Base-by-base conservation (phyloP, 2,113 vertebrate species). In the Colistium nudipinnis region DNA sequence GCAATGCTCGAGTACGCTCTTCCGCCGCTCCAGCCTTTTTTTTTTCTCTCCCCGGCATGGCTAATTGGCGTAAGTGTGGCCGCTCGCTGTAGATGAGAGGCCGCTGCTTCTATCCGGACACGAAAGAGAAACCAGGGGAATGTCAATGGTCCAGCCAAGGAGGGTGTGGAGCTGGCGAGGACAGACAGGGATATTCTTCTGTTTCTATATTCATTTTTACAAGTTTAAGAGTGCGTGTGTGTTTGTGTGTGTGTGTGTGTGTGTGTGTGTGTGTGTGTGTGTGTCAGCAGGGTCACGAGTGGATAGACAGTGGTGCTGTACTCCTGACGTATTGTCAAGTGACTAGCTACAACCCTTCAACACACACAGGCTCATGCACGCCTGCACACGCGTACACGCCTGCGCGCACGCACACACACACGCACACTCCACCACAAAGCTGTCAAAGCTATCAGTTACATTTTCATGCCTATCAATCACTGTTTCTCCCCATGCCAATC, bases 401-500 rank as follows among this genome's bases (percentile, higher is more conserved):
- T 27, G 0, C 44, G 41, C 25, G 38, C 62, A 24, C 47, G 44
- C 56, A 31, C 36, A 25, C 47, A 39, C 51, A 60, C 20, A 70
- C 65, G 53, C 43, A 54, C 44, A 36, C 65, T 38, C 54, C 63
- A 65, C 44, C 62, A 66, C 62, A 74, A 51, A 79, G 62, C 85
- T 81, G 88, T 88, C 83, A 82, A 14, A 82, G 62, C 68, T 75
- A 73, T 90, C 83, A 74, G 70, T 76, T 69, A 71, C 62, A 76
- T 83, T 81, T 84, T 76, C 70, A 72, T 78, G 75, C 67, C 88
- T 62, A 83, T 90, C 85, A 90, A 69, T 90, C 86, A 87, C 62
- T 20, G 22, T 24, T 38, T 84, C 57, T 45, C 57, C 48, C 19
- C 53, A 56, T 74, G 87, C 59, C 85, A 80, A 76, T 90, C 87